A percentile compares a stretch with the other conserved stretches of the same genome.
Conservation (phyloP, 2,888 invertebrate species). For the Eupeodes latifasciatus region DNA sequence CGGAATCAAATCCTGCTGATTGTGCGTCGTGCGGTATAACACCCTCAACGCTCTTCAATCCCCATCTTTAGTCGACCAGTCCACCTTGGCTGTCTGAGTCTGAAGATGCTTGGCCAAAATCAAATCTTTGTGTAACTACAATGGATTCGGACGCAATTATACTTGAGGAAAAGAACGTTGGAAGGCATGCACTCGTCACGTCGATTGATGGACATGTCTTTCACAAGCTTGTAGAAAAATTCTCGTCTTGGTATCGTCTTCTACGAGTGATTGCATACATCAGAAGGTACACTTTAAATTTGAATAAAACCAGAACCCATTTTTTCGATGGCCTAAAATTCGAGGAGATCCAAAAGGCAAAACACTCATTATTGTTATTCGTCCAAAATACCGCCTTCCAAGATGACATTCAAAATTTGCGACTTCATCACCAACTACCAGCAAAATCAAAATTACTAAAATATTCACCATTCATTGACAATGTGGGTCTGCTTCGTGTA, state of each 20-base stretch:
- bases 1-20: conserved; percentile 72
- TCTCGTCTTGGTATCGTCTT: conserved; percentile 30
- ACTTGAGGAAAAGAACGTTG: not conserved
- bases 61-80: conserved; percentile 72
- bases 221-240: conserved; percentile 18
- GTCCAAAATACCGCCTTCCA: not conserved
- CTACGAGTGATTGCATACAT: not conserved
- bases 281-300: conserved; percentile 2
- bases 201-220: not conserved
- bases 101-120: conserved; percentile 10
- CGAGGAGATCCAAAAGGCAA: not conserved
- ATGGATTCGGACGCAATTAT: not conserved
- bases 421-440: not conserved
- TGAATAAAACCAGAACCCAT: not conserved
- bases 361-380: not conserved
- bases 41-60: conserved; percentile 44
- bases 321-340: not conserved
- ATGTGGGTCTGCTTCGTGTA: conserved; percentile 19
- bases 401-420: conserved; percentile 16
- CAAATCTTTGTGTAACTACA: not conserved
- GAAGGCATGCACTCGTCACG: not conserved
- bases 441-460: conserved; percentile 13
- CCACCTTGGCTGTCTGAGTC: conserved; percentile 5
- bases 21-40: conserved; percentile 73
- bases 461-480: conserved; percentile 34